These are phyloP conservation scores for Mesocentrotus franciscanus DNA, from an alignment of 53 echinoderm and acorn worm species.

Conservation along the genomic window DNA sequence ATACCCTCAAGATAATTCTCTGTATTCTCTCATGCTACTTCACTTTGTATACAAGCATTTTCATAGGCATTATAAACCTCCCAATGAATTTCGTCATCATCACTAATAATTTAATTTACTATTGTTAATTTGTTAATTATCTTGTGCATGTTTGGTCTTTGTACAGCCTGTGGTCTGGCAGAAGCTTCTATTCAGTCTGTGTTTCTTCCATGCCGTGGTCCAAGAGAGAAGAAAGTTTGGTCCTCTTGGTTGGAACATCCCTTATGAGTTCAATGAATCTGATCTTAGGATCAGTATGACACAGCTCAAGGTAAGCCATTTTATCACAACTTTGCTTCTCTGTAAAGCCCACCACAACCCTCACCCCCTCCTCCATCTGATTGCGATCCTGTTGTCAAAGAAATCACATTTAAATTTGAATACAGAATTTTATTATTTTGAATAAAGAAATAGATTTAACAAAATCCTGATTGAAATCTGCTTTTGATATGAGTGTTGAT, in stretches of 20 bases:
- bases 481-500: too few species aligned
- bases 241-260: constrained; percentile 98
- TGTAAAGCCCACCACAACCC: too few species aligned
- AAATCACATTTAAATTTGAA: not conserved
- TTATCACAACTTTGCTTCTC: not conserved
- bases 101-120: not conserved
- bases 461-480: too few species aligned
- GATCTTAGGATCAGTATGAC: constrained; percentile 99
- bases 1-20: too few species aligned
- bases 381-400: not conserved
- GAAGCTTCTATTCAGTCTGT: constrained; percentile 96
- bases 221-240: constrained; percentile 99
- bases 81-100: not conserved
- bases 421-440: not conserved
- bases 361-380: too few species aligned
- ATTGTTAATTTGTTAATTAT: not conserved
- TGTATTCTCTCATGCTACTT: too few species aligned
- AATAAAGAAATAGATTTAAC: not conserved
- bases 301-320: constrained; percentile 83
- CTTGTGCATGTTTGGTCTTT: not conserved
- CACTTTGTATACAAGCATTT: too few species aligned
- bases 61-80: too few species aligned
- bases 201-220: constrained; percentile 98
- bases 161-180: constrained; percentile 86
- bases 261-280: constrained; percentile 99